These are phyloP conservation scores for Pocillopora damicornis DNA, from an alignment of 64 coral and sea anemone genomes.

Conservation along the genomic window DNA sequence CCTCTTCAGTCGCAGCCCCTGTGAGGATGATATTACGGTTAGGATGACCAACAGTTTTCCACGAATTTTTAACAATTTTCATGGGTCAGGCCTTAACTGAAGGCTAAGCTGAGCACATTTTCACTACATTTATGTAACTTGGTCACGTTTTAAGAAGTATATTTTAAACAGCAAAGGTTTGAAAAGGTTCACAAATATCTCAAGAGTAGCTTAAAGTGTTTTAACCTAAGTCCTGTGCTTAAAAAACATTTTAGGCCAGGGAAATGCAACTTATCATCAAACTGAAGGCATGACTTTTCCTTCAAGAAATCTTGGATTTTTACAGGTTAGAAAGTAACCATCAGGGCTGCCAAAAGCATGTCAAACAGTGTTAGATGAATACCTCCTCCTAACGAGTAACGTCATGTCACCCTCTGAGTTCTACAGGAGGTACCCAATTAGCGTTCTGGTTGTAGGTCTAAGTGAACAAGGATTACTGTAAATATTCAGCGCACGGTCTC, in stretches of 20 bases:
- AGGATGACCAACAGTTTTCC: neutral
- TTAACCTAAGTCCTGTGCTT: too few species aligned
- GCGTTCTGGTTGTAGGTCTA: neutral
- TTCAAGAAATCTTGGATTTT: neutral
- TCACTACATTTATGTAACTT: too few species aligned
- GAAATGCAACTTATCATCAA: neutral
- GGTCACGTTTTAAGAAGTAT: too few species aligned
- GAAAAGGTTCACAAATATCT: too few species aligned
- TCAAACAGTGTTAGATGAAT: neutral
- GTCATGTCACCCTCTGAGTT: neutral
- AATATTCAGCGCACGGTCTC: too few species aligned
- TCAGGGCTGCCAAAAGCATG: neutral
- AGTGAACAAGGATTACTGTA: neutral
- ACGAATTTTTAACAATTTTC: neutral
- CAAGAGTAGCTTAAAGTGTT: too few species aligned
- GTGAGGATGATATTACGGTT: neutral
- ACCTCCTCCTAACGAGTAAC: neutral
- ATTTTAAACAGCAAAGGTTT: too few species aligned
- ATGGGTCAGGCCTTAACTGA: neutral
- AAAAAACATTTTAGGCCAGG: too few species aligned
- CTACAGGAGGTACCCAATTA: neutral
- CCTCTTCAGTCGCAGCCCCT: slow-evolving; percentile 41
- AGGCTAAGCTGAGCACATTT: neutral
- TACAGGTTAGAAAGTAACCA: neutral
- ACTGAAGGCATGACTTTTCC: neutral